Percentiles rank a stretch among this genome's conserved stretches.
These are phyloP conservation scores for Macrochelys suwanniensis DNA, from an alignment of 2,797 vertebrate genomes.

Conservation along the genomic window DNA sequence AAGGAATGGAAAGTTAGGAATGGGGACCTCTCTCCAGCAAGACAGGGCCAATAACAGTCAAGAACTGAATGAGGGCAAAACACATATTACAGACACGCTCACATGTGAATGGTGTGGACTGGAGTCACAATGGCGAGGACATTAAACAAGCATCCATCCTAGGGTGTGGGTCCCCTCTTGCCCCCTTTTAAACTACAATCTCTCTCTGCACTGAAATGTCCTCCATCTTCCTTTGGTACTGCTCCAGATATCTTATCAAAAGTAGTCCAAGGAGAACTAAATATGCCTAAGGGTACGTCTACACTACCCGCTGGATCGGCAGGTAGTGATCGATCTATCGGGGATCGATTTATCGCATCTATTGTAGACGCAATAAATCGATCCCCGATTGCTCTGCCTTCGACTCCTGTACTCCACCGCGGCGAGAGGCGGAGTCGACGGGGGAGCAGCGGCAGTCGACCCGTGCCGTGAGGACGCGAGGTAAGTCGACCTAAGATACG, in stretches of 20 bases:
- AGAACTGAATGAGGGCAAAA: background rate
- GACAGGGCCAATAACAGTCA: background rate
- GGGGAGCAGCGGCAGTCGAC: no score
- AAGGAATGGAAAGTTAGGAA: background rate
- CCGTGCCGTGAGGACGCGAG: no score
- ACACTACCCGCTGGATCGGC: no score
- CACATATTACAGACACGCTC: background rate
- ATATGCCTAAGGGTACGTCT: background rate
- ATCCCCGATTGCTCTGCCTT: no score
- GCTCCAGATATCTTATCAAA: constrained; percentile 19
- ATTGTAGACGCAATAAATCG: no score
- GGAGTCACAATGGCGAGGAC: background rate
- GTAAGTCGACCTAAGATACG: no score
- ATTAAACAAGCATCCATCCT: background rate
- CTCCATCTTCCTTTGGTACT: constrained; percentile 41
- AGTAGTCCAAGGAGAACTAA: constrained; percentile 11
- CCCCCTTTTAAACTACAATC: constrained; percentile 10
- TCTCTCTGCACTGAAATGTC: background rate
- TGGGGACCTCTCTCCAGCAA: background rate
- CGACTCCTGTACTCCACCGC: no score
- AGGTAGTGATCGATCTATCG: no score
- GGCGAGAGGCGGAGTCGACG: no score
- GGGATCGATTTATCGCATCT: no score
- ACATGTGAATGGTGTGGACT: background rate
- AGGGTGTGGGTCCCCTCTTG: background rate